Conservation (phyloP, 2,888 invertebrate genomes). For the Beris chalybata region DNA sequence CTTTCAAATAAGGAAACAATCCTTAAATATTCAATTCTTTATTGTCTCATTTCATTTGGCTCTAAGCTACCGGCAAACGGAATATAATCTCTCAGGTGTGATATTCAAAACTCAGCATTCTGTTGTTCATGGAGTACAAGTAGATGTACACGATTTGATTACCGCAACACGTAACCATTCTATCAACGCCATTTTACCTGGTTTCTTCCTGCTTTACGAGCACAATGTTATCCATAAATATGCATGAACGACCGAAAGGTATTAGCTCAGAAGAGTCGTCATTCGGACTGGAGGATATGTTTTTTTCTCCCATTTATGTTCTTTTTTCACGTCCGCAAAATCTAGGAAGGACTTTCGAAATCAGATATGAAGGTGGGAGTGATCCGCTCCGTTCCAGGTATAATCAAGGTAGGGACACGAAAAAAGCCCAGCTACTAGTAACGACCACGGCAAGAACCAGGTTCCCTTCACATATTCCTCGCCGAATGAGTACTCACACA, state of each 20-base stretch:
- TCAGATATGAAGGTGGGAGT: too few species aligned
- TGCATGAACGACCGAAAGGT: conserved; percentile 22
- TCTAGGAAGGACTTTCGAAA: background rate
- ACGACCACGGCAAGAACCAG: background rate
- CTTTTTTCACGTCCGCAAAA: background rate
- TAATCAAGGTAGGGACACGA: background rate
- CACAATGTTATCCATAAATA: conserved; percentile 13
- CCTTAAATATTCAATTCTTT: too few species aligned
- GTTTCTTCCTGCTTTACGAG: background rate
- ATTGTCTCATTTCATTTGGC: background rate
- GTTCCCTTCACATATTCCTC: conserved; percentile 8
- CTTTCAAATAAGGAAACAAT: too few species aligned
- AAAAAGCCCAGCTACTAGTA: background rate
- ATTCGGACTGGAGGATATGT: conserved; percentile 9
- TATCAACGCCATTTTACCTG: conserved; percentile 12
- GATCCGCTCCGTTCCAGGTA: too few species aligned
- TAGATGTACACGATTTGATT: conserved; percentile 8
- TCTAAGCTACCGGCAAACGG: background rate
- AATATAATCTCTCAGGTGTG: conserved; percentile 22
- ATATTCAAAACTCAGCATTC: conserved; percentile 12
- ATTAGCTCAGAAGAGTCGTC: conserved; percentile 22
- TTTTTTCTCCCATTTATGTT: background rate
- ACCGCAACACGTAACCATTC: conserved; percentile 16
- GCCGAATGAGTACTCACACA: conserved; percentile 2
- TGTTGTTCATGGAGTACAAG: conserved; percentile 8